Percentiles rank a stretch among this genome's conserved stretches.
These are phyloP conservation scores for Herminia tarsipennalis DNA, from an alignment of 2,888 invertebrate genomes.

Conservation along the genomic window DNA sequence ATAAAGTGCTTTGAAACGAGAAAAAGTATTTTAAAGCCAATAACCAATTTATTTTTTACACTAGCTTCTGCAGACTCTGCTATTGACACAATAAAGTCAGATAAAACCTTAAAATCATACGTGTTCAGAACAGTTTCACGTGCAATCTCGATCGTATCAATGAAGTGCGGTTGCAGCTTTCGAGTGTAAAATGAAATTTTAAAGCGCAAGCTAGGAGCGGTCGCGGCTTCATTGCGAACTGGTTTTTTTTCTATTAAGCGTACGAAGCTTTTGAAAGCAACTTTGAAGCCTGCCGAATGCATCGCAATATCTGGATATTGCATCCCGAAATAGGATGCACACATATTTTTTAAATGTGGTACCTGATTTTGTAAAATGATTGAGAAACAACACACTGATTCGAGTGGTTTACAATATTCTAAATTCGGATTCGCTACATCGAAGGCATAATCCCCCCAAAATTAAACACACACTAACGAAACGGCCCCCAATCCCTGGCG, in stretches of 20 bases:
- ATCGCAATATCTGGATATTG: slow-evolving; percentile 2
- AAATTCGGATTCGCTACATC: too few species aligned
- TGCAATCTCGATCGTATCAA: slow-evolving; percentile 6
- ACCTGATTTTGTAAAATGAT: too few species aligned
- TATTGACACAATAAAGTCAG: background rate
- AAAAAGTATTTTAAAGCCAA: too few species aligned
- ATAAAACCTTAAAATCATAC: slow-evolving; percentile 15
- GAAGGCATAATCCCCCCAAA: too few species aligned
- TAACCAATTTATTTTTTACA: too few species aligned
- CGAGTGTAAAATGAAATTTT: slow-evolving; percentile 1
- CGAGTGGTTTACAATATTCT: too few species aligned
- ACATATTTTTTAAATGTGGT: too few species aligned
- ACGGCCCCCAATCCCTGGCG: too few species aligned
- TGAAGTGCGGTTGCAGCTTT: slow-evolving; percentile 11
- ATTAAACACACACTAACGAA: too few species aligned
- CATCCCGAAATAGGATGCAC: background rate
- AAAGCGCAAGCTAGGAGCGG: background rate
- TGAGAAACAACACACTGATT: too few species aligned
- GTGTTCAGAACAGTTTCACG: slow-evolving; percentile 14
- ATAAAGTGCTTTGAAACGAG: too few species aligned
- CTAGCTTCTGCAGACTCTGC: background rate
- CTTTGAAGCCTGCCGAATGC: background rate
- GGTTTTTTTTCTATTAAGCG: slow-evolving; percentile 1
- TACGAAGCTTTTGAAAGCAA: background rate
- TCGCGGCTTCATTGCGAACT: slow-evolving; percentile 3